These are phyloP conservation scores for Perodicticus potto DNA, from an alignment of 2,797 vertebrate genomes.

Conservation along the genomic window DNA sequence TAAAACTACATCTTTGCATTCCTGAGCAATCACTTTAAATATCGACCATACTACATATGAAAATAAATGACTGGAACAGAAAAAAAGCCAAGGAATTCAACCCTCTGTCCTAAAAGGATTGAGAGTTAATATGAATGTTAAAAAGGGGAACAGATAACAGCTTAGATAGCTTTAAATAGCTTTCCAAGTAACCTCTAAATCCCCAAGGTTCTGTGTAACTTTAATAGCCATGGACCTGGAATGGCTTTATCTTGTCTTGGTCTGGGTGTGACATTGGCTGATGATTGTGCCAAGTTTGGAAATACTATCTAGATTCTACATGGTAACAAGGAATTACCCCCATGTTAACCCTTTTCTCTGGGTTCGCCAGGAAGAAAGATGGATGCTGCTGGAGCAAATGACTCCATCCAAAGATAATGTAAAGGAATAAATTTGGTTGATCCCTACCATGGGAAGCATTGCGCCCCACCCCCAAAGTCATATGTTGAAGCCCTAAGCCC, in stretches of 20 bases:
- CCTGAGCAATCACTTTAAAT: slow-evolving; percentile 53
- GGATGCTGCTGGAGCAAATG: neutral
- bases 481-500: neutral
- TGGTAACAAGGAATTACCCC: neutral
- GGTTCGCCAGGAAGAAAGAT: neutral
- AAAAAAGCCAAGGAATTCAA: slow-evolving; percentile 47
- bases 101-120: slow-evolving; percentile 7
- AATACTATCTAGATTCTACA: neutral
- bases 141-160: slow-evolving; percentile 42
- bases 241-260: neutral
- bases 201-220: slow-evolving; percentile 1
- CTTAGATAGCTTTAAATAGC: slow-evolving; percentile 51
- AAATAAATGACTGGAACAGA: slow-evolving; percentile 39
- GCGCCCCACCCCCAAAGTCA: neutral
- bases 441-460: neutral
- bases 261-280: neutral
- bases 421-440: neutral
- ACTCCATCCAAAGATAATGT: neutral
- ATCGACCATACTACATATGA: neutral
- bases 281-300: neutral
- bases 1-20: slow-evolving; percentile 1
- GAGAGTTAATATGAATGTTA: slow-evolving; percentile 2
- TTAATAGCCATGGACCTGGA: neutral
- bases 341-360: neutral
- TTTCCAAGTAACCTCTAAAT: slow-evolving; percentile 33